Percentiles rank a stretch among this genome's conserved stretches.
These are phyloP conservation scores for Megalops atlanticus DNA, from an alignment of 2,113 vertebrate species.

Conservation along the genomic window DNA sequence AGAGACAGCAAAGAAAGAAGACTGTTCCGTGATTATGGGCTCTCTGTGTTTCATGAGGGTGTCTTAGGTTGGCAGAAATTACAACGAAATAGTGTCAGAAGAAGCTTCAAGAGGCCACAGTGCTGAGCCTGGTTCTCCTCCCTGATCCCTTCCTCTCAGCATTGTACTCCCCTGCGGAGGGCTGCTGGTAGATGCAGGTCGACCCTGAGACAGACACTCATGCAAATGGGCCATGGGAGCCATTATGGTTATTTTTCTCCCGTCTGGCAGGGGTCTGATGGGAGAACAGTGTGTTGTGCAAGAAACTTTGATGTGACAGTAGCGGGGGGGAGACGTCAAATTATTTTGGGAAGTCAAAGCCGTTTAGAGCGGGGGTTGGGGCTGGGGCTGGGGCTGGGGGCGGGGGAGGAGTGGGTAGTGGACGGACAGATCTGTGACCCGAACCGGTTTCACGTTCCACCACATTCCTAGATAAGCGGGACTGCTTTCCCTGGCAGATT, in stretches of 20 bases:
- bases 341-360: neutral
- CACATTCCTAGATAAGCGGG: conserved; percentile 29
- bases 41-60: conserved; percentile 45
- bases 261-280: neutral
- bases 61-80: conserved; percentile 2
- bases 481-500: conserved; percentile 26
- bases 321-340: neutral
- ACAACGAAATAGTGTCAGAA: neutral
- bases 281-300: neutral
- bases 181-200: neutral
- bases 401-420: neutral
- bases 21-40: conserved; percentile 25
- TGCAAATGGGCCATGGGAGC: neutral
- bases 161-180: neutral
- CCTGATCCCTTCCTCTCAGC: neutral
- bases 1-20: neutral
- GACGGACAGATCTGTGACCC: neutral
- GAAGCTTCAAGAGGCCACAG: neutral
- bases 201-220: neutral
- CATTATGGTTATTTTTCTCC: neutral
- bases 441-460: conserved; percentile 32
- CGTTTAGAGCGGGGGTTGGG: neutral
- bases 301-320: conserved; percentile 8
- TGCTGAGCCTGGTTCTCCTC: neutral
- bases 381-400: too few relatives aligned